Conservation (phyloP, 2,113 vertebrate genomes). For the Centrocercus urophasianus region DNA sequence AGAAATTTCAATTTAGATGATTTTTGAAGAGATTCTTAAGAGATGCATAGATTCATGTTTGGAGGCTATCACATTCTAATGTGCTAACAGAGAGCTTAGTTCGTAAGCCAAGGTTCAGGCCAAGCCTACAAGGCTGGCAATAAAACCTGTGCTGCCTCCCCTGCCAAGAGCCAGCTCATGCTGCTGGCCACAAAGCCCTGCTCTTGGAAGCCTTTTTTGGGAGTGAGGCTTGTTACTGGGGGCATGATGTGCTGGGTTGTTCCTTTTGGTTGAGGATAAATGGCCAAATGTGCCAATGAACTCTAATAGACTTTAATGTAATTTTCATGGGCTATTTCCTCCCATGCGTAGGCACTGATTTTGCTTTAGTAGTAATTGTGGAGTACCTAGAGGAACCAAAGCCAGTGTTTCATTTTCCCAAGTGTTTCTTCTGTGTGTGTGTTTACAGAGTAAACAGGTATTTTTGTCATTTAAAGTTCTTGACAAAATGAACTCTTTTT, state of each 20-base stretch:
- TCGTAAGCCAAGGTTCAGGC: not conserved
- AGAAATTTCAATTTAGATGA: not conserved
- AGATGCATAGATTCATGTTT: not conserved
- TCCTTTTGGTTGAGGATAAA: not conserved
- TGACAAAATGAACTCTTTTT: not conserved
- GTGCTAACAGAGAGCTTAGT: not conserved
- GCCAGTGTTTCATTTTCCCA: not conserved
- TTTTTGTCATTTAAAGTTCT: not conserved
- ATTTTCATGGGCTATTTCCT: not conserved
- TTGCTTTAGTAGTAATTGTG: not conserved
- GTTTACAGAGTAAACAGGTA: not conserved
- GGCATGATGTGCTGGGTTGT: fast-evolving
- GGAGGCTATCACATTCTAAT: not conserved
- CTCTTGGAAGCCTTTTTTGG: not conserved
- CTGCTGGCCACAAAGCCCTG: not conserved
- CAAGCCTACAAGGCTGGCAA: not conserved
- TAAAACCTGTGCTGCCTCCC: not conserved
- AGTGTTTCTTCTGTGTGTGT: not conserved
- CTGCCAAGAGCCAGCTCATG: not conserved
- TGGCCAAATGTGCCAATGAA: not conserved
- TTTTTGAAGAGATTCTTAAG: not conserved
- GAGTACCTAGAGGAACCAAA: not conserved
- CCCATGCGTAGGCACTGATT: not conserved
- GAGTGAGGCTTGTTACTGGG: not conserved
- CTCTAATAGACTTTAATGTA: not conserved